Evolutionary conservation across 2,797 vertebrate genomes (phyloP).

Genomic region (Phoxinus dragarum): DNA sequence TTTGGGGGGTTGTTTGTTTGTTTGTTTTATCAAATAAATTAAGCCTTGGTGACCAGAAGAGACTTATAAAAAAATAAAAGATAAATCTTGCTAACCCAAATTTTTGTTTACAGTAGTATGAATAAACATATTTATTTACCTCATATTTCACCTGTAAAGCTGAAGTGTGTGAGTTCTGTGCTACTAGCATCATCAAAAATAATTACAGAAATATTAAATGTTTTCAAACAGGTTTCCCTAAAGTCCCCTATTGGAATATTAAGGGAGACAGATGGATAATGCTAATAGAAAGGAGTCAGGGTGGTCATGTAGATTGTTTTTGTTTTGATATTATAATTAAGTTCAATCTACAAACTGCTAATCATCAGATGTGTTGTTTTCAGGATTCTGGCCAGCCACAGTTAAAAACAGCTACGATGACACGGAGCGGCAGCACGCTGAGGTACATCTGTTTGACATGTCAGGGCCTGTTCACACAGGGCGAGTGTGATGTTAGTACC

Average conservation of each 20-base stretch:
- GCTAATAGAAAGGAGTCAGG: not conserved
- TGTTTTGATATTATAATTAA: not conserved
- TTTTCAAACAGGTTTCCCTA: not conserved
- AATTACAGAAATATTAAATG: not conserved
- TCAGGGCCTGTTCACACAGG: not conserved
- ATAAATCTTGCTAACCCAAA: not conserved
- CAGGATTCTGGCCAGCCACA: constrained; percentile 74
- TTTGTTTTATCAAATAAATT: not conserved
- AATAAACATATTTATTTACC: not conserved
- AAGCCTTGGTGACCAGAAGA: not conserved
- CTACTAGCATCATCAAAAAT: not conserved
- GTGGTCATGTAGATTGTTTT: not conserved
- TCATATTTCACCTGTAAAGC: not conserved
- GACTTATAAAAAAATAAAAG: not conserved
- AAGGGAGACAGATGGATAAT: not conserved
- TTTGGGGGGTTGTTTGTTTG: not conserved
- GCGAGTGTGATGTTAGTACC: not conserved
- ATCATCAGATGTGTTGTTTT: not conserved
- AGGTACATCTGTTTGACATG: constrained; percentile 45
- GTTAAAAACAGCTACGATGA: constrained; percentile 67
- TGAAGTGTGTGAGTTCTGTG: not conserved
- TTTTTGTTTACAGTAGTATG: not conserved
- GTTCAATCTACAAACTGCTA: not conserved
- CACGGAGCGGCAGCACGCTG: constrained; percentile 65
- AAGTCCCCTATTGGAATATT: no score